A percentile compares a stretch with the other conserved stretches of the same genome.
Conservation (phyloP, 1,140 invertebrate species). For the Drosophila ironensis region DNA sequence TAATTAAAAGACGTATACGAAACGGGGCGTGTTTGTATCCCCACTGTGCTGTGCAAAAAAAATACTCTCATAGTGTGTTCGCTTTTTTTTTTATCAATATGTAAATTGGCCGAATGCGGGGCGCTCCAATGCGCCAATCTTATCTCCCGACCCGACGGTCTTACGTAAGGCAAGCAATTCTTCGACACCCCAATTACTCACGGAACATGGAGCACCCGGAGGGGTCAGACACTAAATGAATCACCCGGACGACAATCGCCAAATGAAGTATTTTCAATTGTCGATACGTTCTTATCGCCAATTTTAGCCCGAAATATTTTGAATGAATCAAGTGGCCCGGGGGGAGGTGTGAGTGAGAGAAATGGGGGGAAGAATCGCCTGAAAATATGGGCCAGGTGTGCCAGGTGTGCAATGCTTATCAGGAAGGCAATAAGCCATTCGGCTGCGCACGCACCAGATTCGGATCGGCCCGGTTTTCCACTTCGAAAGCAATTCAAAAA, state of each 20-base stretch:
- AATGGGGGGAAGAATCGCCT: neutral
- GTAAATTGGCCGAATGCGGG: conserved; percentile 22
- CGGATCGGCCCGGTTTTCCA: neutral
- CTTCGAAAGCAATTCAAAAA: conserved; percentile 11
- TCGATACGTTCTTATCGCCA: conserved; percentile 25
- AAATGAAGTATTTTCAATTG: conserved; percentile 5
- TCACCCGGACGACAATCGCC: conserved; percentile 19
- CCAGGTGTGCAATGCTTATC: conserved; percentile 58
- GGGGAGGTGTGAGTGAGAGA: neutral
- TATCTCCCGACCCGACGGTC: conserved; percentile 13
- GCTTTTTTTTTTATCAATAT: conserved; percentile 35
- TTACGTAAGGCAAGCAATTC: conserved; percentile 37
- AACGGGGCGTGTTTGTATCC: conserved; percentile 47
- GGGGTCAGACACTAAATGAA: conserved; percentile 25
- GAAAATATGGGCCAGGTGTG: conserved; percentile 32
- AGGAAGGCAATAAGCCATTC: conserved; percentile 9
- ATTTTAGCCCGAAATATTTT: conserved; percentile 24
- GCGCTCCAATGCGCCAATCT: conserved; percentile 24
- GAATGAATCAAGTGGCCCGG: conserved; percentile 36
- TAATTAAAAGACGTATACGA: conserved; percentile 57
- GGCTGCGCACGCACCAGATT: conserved; percentile 22
- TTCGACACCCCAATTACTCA: conserved; percentile 29
- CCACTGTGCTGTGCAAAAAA: neutral
- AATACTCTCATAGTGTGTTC: conserved; percentile 17
- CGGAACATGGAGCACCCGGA: conserved; percentile 38